Percentiles rank a stretch among this genome's conserved stretches.
Conservation (phyloP, 2,888 invertebrate genomes). For the Eupithecia subumbrata region DNA sequence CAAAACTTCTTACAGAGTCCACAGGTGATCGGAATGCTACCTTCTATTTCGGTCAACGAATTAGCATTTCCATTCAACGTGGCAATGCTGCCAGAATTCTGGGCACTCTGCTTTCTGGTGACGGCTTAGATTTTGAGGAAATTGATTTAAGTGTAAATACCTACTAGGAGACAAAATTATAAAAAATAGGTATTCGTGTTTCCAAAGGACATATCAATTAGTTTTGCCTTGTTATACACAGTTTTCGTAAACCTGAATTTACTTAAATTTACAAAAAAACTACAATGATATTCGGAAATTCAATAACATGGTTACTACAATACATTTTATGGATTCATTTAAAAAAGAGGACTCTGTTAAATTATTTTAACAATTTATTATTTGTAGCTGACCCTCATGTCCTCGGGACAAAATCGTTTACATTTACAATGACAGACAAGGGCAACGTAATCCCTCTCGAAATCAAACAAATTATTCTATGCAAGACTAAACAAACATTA, state of each 20-base stretch:
- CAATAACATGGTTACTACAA: not conserved
- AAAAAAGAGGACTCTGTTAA: not conserved
- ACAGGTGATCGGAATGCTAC: too few species aligned
- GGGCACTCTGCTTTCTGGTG: too few species aligned
- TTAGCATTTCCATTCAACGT: too few species aligned
- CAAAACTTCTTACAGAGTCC: too few species aligned
- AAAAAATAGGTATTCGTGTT: too few species aligned
- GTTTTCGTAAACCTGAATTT: not conserved
- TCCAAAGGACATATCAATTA: not conserved
- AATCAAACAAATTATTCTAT: slow-evolving; percentile 37
- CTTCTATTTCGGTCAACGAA: too few species aligned
- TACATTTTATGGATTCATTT: not conserved
- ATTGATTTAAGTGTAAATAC: too few species aligned
- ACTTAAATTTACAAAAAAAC: not conserved
- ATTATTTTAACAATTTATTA: slow-evolving; percentile 3
- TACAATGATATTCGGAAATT: not conserved
- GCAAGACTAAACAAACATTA: slow-evolving; percentile 27
- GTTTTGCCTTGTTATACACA: not conserved
- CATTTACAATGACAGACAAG: slow-evolving; percentile 46
- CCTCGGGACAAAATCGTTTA: slow-evolving; percentile 32
- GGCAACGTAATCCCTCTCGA: slow-evolving; percentile 39
- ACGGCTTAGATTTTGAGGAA: too few species aligned
- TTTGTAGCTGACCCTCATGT: slow-evolving; percentile 18
- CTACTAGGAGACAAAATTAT: too few species aligned
- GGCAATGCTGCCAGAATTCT: too few species aligned